A percentile compares a stretch with the other conserved stretches of the same genome.
Conservation (phyloP, 2,888 invertebrate species). For the Drosophila engyochracea region DNA sequence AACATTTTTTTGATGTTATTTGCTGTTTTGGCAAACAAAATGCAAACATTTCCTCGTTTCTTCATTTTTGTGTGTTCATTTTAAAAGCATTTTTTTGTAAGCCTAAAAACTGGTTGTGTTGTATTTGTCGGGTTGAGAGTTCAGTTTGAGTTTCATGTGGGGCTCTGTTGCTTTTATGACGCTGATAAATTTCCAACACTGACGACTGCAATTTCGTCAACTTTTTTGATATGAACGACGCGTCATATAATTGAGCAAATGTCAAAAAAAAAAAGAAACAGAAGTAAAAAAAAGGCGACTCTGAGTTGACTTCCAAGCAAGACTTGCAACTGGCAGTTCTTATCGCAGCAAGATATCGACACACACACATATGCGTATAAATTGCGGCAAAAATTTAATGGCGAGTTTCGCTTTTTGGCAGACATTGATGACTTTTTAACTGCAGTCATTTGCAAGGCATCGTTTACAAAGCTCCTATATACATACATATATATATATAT, state of each 20-base stretch:
- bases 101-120: constrained; percentile 39
- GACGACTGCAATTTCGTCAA: constrained; percentile 42
- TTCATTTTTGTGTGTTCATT: constrained; percentile 23
- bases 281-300: constrained; percentile 3
- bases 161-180: constrained; percentile 48
- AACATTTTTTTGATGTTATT: constrained; percentile 33
- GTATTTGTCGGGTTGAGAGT: constrained; percentile 25
- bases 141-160: constrained; percentile 1
- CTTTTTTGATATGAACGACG: constrained; percentile 31
- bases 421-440: constrained; percentile 84
- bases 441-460: constrained; percentile 81
- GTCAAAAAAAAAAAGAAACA: constrained; percentile 12
- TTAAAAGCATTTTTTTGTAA: constrained; percentile 41
- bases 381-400: constrained; percentile 74
- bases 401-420: constrained; percentile 73
- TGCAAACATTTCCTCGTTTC: constrained; percentile 20
- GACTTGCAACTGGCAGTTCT: constrained; percentile 19
- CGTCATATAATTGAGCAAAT: constrained; percentile 54
- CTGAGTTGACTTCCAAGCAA: constrained; percentile 33
- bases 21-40: constrained; percentile 38
- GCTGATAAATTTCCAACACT: constrained; percentile 57
- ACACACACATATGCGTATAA: constrained; percentile 40
- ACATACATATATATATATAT: constrained; percentile 18
- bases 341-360: constrained; percentile 55
- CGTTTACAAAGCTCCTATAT: constrained; percentile 41